Base-by-base conservation (phyloP, 2,888 invertebrate genomes). In the Napeogenes inachia region DNA sequence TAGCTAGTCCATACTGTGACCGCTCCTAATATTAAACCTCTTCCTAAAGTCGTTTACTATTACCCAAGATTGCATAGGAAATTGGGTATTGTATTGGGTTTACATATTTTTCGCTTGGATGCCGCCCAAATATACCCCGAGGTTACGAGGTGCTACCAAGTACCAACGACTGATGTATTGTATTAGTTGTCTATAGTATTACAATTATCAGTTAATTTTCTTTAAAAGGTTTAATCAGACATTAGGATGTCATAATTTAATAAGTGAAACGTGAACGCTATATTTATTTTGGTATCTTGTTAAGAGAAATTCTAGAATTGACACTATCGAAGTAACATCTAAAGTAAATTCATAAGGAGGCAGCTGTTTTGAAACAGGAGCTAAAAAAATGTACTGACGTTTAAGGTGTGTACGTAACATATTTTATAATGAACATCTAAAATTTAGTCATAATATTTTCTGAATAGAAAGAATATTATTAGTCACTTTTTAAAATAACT, bases 51-150 rank as follows among this genome's bases (percentile, higher is more conserved):
- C 66, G 53, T 62, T 64, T 60, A 66, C 56, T 62, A 64, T 66
- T 65, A 59, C 63, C 66, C 65, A 62, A 71, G 69, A 70, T 72
- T 70, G 66, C 67, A 68, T 69, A 67, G 69, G 65, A 70, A 71
- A 66, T 68, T 59, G 65, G 63, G 57, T 59, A 63, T 74, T 69
- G 74, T 75, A 79, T 79, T 75, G 77, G 75, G 71, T 76, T 77
- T 80, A 78, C 75, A 80, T 77, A 75, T 74, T 73, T 71, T 64
- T 69, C 71, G 69, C 68, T 66, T 62, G 69, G 62, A 71, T 75
- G 71, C 73, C 60, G 59, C 70, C 68, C 71, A 73, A 71, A 70
- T 69, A 73, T 70, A 68, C 77, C 70, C 68, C 58, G 33, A 73
- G 76, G 75, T 69, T 61, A 56, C 13, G 42, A 58, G 35, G 47